Evolutionary conservation across 2,888 invertebrate genomes (phyloP).

Genomic region (Caenorhabditis sp.): DNA sequence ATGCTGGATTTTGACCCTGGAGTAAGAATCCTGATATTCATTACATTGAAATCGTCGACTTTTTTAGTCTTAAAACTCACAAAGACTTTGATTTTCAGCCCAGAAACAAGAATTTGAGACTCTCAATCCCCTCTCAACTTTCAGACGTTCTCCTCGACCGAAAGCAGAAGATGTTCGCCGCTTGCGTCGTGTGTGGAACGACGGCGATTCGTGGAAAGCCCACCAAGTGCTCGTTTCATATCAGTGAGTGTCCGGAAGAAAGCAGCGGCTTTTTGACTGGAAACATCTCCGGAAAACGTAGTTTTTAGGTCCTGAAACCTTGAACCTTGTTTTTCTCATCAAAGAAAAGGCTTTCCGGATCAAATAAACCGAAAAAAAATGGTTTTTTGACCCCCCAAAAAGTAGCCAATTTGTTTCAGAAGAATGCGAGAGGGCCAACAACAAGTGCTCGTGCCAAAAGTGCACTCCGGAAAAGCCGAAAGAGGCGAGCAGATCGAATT

Average conservation of each 20-base stretch:
- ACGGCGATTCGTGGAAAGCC: slow-evolving; percentile 21
- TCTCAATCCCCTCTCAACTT: too few relatives aligned
- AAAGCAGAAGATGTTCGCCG: slow-evolving; percentile 32
- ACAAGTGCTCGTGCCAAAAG: neutral
- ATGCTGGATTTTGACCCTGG: neutral
- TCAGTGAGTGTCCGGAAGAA: slow-evolving; percentile 24
- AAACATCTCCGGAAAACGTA: neutral
- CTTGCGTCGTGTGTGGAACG: slow-evolving; percentile 35
- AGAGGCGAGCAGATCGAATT: neutral
- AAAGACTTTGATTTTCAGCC: too few relatives aligned
- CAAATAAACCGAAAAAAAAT: neutral
- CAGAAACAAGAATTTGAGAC: too few relatives aligned
- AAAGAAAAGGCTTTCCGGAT: neutral
- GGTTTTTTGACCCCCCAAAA: neutral
- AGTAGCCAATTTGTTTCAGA: too few relatives aligned
- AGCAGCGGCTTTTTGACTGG: neutral
- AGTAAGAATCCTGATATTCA: neutral
- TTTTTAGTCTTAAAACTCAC: too few relatives aligned
- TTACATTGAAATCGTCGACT: too few relatives aligned
- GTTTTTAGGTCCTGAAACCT: neutral
- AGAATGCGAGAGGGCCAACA: neutral
- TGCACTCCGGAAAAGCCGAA: neutral
- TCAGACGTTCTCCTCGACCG: slow-evolving; percentile 55
- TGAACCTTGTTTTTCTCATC: too few relatives aligned
- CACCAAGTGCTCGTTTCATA: slow-evolving; percentile 42